Conservation (phyloP, 2,797 vertebrate species). For the Pangasius sanitwongsei region DNA sequence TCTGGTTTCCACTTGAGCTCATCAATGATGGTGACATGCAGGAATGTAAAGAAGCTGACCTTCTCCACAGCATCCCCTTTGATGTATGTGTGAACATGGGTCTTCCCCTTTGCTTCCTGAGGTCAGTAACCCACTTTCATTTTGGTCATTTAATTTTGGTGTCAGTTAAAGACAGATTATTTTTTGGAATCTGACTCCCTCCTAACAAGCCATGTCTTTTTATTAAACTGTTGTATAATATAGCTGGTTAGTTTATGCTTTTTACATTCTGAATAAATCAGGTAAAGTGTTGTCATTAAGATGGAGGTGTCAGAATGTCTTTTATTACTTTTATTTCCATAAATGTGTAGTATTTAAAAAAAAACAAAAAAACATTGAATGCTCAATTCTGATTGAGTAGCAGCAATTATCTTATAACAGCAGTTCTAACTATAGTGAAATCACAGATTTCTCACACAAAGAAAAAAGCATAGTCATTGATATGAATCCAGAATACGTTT, state of each 20-base stretch:
- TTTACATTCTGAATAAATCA: not conserved
- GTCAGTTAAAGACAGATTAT: conserved; percentile 3
- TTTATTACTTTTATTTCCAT: not conserved
- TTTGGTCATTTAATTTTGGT: not conserved
- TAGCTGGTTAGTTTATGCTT: not conserved
- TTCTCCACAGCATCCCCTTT: conserved; percentile 14
- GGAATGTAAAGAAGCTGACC: conserved; percentile 24
- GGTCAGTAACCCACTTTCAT: not conserved
- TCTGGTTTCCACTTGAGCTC: conserved; percentile 6
- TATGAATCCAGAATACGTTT: not conserved
- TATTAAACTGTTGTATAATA: not conserved
- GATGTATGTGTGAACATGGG: not conserved
- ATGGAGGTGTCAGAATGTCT: not conserved
- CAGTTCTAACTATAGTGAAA: not conserved
- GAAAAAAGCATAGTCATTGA: not conserved
- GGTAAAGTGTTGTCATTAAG: not conserved
- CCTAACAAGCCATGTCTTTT: not conserved
- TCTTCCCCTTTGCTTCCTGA: not conserved
- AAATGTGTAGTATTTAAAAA: not conserved
- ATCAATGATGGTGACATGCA: not conserved
- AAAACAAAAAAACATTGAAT: not conserved
- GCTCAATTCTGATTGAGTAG: no score
- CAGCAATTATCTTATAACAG: not conserved
- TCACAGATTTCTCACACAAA: not conserved
- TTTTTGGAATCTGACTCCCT: not conserved